A percentile compares a stretch with the other conserved stretches of the same genome.
phyloP scores from a whole-genome alignment of 2,797 vertebrate genomes.

The Florisuga fusca region DNA sequence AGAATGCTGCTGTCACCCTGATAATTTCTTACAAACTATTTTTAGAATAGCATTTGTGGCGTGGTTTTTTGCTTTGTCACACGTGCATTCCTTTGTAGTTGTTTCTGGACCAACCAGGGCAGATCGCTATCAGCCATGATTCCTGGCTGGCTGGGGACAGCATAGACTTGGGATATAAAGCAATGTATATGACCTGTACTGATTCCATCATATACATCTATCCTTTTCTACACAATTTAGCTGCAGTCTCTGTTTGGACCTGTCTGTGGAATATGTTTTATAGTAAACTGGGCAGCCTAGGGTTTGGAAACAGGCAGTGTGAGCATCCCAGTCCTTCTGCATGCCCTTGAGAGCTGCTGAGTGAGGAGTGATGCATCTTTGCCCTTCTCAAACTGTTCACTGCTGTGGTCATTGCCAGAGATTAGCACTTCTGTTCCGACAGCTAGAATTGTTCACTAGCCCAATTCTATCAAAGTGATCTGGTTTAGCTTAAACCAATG shows the following conservation, averaged over 20 bases:
- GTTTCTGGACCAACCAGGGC: not conserved
- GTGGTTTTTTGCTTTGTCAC: not conserved
- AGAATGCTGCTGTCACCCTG: not conserved
- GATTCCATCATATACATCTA: too few relatives aligned
- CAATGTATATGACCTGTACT: not conserved
- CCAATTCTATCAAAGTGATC: constrained; percentile 55
- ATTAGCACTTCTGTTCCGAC: not conserved
- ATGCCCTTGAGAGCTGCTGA: not conserved
- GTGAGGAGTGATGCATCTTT: not conserved
- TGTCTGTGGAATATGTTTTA: not conserved
- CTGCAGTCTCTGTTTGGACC: not conserved
- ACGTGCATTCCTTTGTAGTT: not conserved
- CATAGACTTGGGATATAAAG: not conserved
- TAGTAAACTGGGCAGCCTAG: not conserved
- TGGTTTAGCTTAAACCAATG: constrained; percentile 46
- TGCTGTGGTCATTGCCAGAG: not conserved
- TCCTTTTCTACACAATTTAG: not conserved
- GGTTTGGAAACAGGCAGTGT: not conserved
- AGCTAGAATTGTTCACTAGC: not conserved
- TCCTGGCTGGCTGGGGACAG: not conserved
- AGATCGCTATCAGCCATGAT: not conserved
- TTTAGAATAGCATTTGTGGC: not conserved
- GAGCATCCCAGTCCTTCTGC: not conserved
- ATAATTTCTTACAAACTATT: not conserved
- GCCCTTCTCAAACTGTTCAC: not conserved